Percentiles rank a stretch among this genome's conserved stretches.
These are phyloP conservation scores for Sycophaga agraensis DNA, from an alignment of 1,140 invertebrate species.

Conservation along the genomic window DNA sequence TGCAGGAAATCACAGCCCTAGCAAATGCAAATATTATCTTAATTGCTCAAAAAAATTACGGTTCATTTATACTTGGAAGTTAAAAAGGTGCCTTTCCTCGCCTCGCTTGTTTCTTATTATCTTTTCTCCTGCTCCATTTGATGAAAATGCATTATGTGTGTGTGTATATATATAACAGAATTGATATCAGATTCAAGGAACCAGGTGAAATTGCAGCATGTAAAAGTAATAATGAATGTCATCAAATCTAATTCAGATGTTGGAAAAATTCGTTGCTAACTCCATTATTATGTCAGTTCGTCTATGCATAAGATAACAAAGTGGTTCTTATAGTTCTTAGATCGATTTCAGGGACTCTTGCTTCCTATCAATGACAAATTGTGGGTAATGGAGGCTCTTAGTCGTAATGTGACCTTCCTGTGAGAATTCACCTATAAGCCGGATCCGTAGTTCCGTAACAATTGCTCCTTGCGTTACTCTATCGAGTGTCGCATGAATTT, in stretches of 20 bases:
- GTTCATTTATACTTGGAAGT: constrained; percentile 33
- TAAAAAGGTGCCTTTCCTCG: constrained; percentile 21
- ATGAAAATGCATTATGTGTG: no score
- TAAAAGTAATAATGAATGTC: no score
- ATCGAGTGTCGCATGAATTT: constrained; percentile 21
- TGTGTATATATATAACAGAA: no score
- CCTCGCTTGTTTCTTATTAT: constrained; percentile 12
- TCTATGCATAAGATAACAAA: constrained; percentile 37
- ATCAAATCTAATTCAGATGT: no score
- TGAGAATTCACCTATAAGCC: constrained; percentile 41
- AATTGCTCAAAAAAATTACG: constrained; percentile 48
- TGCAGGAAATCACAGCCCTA: constrained; percentile 57
- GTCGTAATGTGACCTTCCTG: constrained; percentile 52
- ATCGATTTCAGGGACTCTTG: constrained; percentile 45
- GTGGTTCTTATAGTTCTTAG: constrained; percentile 43
- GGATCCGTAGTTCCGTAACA: constrained; percentile 33
- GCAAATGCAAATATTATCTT: constrained; percentile 58
- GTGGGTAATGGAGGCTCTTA: constrained; percentile 56
- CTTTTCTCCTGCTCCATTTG: constrained; percentile 14
- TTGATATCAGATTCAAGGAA: no score
- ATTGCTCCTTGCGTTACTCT: not conserved
- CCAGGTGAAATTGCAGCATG: no score
- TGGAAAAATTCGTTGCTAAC: no score
- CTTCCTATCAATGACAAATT: constrained; percentile 57
- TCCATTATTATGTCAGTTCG: no score